Conservation (phyloP, 2,113 vertebrate genomes). For the Uropsilus gracilis region DNA sequence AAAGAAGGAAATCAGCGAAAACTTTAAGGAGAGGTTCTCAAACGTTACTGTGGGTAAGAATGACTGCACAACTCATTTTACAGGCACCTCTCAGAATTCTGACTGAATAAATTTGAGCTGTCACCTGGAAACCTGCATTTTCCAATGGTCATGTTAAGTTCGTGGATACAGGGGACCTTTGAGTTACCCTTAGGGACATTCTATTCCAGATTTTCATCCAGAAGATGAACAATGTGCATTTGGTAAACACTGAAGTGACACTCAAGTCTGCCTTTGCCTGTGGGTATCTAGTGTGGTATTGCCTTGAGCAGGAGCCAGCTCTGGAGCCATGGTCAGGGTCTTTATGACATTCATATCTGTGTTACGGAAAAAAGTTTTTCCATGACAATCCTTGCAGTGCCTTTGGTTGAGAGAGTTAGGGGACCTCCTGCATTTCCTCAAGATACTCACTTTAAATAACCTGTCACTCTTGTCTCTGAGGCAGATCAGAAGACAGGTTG, state of each 20-base stretch:
- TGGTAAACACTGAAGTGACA: not conserved
- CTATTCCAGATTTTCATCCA: not conserved
- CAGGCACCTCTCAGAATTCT: not conserved
- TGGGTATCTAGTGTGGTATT: not conserved
- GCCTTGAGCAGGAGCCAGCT: not conserved
- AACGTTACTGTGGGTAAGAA: not conserved
- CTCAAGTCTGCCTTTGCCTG: not conserved
- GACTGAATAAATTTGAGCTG: not conserved
- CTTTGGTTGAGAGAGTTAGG: not conserved
- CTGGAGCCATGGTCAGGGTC: not conserved
- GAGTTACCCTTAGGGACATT: not conserved
- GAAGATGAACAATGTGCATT: not conserved
- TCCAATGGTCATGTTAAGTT: not conserved
- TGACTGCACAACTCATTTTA: not conserved
- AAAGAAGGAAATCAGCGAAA: not conserved
- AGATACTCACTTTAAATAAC: not conserved
- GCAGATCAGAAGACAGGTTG: not conserved
- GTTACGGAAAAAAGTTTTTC: not conserved
- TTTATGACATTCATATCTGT: not conserved
- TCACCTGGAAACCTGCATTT: not conserved
- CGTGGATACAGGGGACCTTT: not conserved
- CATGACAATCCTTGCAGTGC: not conserved
- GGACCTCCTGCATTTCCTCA: not conserved
- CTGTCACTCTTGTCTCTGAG: not conserved
- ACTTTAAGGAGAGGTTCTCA: not conserved